Base-by-base conservation (phyloP, 2,113 vertebrate genomes). In the Synchiropus splendidus region DNA sequence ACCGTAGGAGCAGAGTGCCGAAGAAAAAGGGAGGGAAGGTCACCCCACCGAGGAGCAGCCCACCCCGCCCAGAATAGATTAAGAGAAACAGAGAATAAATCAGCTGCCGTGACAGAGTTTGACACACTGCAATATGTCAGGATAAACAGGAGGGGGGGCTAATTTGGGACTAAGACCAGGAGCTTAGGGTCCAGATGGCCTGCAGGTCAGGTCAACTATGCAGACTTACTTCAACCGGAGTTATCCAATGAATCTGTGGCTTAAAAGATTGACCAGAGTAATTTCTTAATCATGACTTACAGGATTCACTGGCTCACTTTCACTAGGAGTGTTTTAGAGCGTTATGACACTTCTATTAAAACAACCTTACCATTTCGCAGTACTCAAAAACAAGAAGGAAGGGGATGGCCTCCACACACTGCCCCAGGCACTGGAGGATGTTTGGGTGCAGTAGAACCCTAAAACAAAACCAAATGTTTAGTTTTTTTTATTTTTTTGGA, bases 301-400 rank as follows among this genome's bases (percentile, higher is more conserved):
- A 39, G 38, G 38, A 52, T 54, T 21, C 39, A 51, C 13, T 15
- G 8, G 36, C 14, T 39, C 2, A 16, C 2, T n/a, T n/a, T n/a
- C n/a, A n/a, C 14, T 10, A 36, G n/a, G n/a, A 14, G 12, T 35
- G 12, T 35, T 38, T 6, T 1, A 18, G 1, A 18, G 10, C 16
- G 37, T 12, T 30, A 11, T 16, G 9, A 9, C 2, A 31, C 10
- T 2, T 30, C 10, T 10, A 30, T 30, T 6, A 11, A 41, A 1
- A 6, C 3, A 3, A 5, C 71, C 94, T 94, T 75, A 98, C 95
- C 91, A 97, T 84, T 68, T 98, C 90, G 77, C 90, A 93, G 79
- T 93, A 92, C 57, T 98, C 95, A 68, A 97, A 97, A 42, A 97
- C 88, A 49, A 96, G 78, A 40, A 98, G 88, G 48, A 91, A 97